A percentile compares a stretch with the other conserved stretches of the same genome.
phyloP scores from a whole-genome alignment of 2,113 vertebrate species.

The Melanerpes aurifrons region DNA sequence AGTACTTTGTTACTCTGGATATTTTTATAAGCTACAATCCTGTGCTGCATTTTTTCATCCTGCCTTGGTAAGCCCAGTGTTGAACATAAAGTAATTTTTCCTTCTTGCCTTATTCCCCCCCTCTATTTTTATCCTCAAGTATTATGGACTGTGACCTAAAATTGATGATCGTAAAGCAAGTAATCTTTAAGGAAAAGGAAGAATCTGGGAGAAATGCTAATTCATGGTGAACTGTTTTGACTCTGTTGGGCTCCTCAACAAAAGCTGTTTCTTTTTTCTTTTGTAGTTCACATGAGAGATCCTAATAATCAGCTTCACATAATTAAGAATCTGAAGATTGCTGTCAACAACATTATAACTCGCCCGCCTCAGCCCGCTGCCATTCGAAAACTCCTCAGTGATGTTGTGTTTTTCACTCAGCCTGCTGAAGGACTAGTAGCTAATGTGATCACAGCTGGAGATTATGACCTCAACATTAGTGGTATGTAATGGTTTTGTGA shows the following conservation, averaged over 20 bases:
- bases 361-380: conserved; percentile 76
- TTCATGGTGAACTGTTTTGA: neutral
- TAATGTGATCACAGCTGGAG: conserved; percentile 91
- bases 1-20: neutral
- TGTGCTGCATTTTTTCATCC: neutral
- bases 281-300: conserved; percentile 91
- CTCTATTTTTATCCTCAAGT: neutral
- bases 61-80: neutral
- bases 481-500: conserved; percentile 78
- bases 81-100: neutral
- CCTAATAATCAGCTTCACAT: conserved; percentile 95
- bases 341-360: conserved; percentile 88
- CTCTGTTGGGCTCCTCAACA: neutral
- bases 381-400: conserved; percentile 83
- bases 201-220: neutral
- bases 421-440: conserved; percentile 88
- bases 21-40: neutral
- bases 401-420: conserved; percentile 90
- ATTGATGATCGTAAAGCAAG: neutral
- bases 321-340: conserved; percentile 95
- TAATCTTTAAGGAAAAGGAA: neutral
- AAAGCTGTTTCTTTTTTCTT: neutral
- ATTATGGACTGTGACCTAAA: neutral
- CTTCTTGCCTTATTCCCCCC: neutral
- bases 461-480: conserved; percentile 95